phyloP scores from a whole-genome alignment of 2,797 vertebrate species.

The Pteronotus mesoamericanus region DNA sequence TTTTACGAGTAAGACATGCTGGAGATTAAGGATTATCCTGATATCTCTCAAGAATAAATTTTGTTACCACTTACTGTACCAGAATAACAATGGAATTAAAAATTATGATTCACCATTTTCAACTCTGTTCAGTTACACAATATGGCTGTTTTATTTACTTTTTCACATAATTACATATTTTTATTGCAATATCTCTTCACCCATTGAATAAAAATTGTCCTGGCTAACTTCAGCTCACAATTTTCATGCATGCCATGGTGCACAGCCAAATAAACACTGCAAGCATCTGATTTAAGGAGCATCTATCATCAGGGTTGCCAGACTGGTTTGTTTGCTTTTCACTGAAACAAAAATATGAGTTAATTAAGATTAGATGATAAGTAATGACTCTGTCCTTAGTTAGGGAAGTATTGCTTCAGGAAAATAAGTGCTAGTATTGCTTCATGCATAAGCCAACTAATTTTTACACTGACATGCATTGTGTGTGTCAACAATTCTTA shows the following conservation, averaged over 20 bases:
- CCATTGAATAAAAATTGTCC: not conserved
- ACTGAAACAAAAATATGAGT: slow-evolving; percentile 42
- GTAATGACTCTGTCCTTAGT: slow-evolving; percentile 59
- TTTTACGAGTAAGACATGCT: not conserved
- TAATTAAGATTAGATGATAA: slow-evolving; percentile 45
- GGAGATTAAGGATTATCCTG: not conserved
- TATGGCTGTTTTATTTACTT: not conserved
- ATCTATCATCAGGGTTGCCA: not conserved
- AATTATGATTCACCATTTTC: not conserved
- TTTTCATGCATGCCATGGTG: not conserved
- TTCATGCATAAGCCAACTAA: not conserved
- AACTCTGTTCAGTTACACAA: not conserved
- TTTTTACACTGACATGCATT: slow-evolving; percentile 42
- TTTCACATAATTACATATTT: not conserved
- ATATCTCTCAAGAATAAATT: not conserved
- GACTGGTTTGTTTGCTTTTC: slow-evolving; percentile 46
- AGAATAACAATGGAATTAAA: not conserved
- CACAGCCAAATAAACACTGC: not conserved
- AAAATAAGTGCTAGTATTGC: slow-evolving; percentile 54
- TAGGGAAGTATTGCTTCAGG: slow-evolving; percentile 39
- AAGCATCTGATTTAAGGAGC: not conserved
- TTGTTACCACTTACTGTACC: not conserved
- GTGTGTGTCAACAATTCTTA: slow-evolving; percentile 40
- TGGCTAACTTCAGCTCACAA: not conserved
- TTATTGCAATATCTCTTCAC: not conserved